Base-by-base conservation (phyloP, 2,113 vertebrate species). In the Antennarius striatus region DNA sequence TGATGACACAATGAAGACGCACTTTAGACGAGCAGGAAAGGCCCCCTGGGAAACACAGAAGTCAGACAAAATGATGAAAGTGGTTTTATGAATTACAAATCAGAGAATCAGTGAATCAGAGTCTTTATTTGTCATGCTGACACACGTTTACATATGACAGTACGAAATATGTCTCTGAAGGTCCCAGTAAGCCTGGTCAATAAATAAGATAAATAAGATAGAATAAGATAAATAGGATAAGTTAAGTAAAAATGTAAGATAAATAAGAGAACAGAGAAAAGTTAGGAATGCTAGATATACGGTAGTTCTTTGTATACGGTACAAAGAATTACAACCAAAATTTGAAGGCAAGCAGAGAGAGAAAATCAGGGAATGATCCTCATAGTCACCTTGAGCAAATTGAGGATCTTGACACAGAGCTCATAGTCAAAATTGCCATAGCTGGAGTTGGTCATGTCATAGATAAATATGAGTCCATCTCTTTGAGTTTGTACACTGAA, bases 401-500 rank as follows among this genome's bases (percentile, higher is more conserved):
- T 89, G 43, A 94, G 88, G 61, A 94, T 94, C 88, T 94, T 94
- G 70, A 92, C 92, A 72, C 93, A 94, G 55, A 94, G 91, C n/a
- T 93, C 93, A 46, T 94, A 94, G 83, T 94, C 93, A 77, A 94
- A 94, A 85, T 94, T 93, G 62, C 79, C 80, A 43, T 94, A 94
- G 52, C 73, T 90, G 49, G 93, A 94, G 86, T 91, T 92, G 73
- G 93, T 94, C 93, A 94, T 94, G 82, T 94, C 93, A 43, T 94
- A 94, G 86, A 94, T 93, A 87, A 94, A 94, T 83, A 94, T 87
- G n/a, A 94, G 91, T 9, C 93, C 93, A 2, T 93, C 93, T 80
- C 88, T 88, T 81, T 94, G 93, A 53, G 93, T 94, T 86, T 94
- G 90, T 57, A 83, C 1, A 80, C 93, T 94, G 57, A 3, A 40